Evolutionary conservation across 2,888 invertebrate genomes (phyloP).

Genomic region (Punctoribates punctum): DNA sequence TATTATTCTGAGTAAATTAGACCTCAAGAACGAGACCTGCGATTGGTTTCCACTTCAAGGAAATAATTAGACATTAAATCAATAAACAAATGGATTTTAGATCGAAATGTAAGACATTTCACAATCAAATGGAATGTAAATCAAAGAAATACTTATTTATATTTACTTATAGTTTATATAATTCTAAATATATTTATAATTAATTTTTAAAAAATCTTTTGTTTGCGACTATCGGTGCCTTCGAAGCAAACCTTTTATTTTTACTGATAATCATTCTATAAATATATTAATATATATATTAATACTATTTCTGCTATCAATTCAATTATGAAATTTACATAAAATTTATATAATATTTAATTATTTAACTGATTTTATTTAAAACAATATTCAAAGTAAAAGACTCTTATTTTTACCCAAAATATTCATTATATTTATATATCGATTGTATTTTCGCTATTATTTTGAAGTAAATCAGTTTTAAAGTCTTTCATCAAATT

Average conservation of each 20-base stretch:
- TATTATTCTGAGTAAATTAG: conserved; percentile 68
- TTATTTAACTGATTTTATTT: no score
- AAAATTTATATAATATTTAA: no score
- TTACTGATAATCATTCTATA: neutral
- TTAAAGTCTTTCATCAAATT: no score
- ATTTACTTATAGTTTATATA: conserved; percentile 6
- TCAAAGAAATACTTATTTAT: conserved; percentile 7
- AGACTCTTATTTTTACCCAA: no score
- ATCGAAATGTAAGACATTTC: neutral
- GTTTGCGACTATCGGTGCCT: neutral
- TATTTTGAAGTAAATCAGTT: no score
- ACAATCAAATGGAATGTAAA: no score
- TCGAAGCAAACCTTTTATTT: neutral
- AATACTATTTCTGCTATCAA: neutral
- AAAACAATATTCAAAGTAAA: no score
- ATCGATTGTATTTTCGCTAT: no score
- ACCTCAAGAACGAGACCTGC: conserved; percentile 71
- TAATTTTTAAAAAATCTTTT: neutral
- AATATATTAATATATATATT: neutral
- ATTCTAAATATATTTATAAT: neutral
- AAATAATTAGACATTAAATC: neutral
- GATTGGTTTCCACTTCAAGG: conserved; percentile 76
- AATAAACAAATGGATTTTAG: neutral
- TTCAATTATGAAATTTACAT: no score
- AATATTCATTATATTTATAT: no score